Percentiles rank a stretch among this genome's conserved stretches.
Evolutionary conservation across 1,140 invertebrate genomes (phyloP).

Genomic region (Trissolcus basalis): DNA sequence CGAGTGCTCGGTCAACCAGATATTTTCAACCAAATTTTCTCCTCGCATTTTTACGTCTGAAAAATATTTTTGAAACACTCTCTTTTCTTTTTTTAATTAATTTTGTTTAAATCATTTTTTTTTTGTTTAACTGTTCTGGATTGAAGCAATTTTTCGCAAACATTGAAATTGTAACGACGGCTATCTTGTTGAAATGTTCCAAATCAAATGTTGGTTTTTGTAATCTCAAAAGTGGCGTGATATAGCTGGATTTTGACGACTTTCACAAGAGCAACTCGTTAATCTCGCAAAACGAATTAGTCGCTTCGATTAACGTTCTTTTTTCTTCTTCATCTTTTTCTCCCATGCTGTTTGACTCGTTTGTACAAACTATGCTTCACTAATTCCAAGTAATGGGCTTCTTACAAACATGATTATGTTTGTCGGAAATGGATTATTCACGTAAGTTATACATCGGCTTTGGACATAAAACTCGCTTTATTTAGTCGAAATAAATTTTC

Average conservation of each 20-base stretch:
- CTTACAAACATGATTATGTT: slow-evolving; percentile 27
- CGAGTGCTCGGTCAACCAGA: too few relatives aligned
- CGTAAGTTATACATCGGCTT: slow-evolving; percentile 7
- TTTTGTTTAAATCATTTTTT: too few relatives aligned
- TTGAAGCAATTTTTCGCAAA: background rate
- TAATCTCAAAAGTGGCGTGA: slow-evolving; percentile 26
- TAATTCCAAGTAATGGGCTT: slow-evolving; percentile 33
- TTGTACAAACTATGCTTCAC: slow-evolving; percentile 30
- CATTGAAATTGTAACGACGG: slow-evolving; percentile 1
- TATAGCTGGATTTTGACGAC: slow-evolving; percentile 24
- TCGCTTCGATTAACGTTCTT: slow-evolving; percentile 30
- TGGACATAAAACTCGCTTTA: too few relatives aligned
- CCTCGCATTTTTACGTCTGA: too few relatives aligned
- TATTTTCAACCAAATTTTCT: too few relatives aligned
- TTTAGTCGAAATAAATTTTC: too few relatives aligned
- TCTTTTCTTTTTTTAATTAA: too few relatives aligned
- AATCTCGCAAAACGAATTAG: slow-evolving; percentile 35
- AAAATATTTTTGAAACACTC: too few relatives aligned
- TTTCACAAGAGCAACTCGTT: slow-evolving; percentile 39
- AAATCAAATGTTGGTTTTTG: slow-evolving; percentile 34
- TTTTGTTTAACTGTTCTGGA: too few relatives aligned
- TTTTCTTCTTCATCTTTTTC: background rate
- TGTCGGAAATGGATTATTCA: slow-evolving; percentile 25
- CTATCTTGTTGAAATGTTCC: slow-evolving; percentile 23
- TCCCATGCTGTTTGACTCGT: slow-evolving; percentile 18